phyloP scores from a whole-genome alignment of 1,140 invertebrate genomes.

The Prorops nasuta region DNA sequence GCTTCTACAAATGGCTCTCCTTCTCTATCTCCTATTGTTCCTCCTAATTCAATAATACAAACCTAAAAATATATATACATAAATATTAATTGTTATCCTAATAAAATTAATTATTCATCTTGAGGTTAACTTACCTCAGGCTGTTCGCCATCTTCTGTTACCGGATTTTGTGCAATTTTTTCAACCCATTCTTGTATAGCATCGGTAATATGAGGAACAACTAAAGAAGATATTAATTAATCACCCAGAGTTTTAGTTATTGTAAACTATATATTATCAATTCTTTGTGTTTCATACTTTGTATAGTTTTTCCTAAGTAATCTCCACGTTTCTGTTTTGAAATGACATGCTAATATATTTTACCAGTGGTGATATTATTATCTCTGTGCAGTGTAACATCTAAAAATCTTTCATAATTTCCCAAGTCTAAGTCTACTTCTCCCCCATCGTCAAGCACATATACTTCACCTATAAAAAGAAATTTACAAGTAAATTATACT shows the following conservation, averaged over 20 bases:
- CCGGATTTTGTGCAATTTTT: slow-evolving; percentile 83
- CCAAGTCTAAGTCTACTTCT: slow-evolving; percentile 98
- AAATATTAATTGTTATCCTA: slow-evolving; percentile 1
- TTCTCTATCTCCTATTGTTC: slow-evolving; percentile 99
- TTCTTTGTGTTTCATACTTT: slow-evolving; percentile 64
- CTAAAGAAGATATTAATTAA: slow-evolving; percentile 52
- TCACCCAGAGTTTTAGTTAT: background rate
- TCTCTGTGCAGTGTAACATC: slow-evolving; percentile 92
- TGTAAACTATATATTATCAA: no score
- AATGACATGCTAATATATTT: slow-evolving; percentile 96
- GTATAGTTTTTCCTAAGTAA: slow-evolving; percentile 98
- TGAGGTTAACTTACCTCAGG: slow-evolving; percentile 79
- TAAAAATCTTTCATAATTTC: slow-evolving; percentile 98
- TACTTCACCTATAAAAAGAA: slow-evolving; percentile 82
- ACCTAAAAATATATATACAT: slow-evolving; percentile 58
- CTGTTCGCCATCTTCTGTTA: slow-evolving; percentile 69
- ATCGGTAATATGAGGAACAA: slow-evolving; percentile 98
- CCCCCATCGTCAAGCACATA: slow-evolving; percentile 99
- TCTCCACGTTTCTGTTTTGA: slow-evolving; percentile 89
- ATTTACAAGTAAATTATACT: background rate
- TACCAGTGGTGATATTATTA: slow-evolving; percentile 99
- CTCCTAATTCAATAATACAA: slow-evolving; percentile 91
- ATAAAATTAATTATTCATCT: background rate
- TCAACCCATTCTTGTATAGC: slow-evolving; percentile 98
- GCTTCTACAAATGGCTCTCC: slow-evolving; percentile 99